Base-by-base conservation (phyloP, 2,888 invertebrate species). In the Myathropa florea region DNA sequence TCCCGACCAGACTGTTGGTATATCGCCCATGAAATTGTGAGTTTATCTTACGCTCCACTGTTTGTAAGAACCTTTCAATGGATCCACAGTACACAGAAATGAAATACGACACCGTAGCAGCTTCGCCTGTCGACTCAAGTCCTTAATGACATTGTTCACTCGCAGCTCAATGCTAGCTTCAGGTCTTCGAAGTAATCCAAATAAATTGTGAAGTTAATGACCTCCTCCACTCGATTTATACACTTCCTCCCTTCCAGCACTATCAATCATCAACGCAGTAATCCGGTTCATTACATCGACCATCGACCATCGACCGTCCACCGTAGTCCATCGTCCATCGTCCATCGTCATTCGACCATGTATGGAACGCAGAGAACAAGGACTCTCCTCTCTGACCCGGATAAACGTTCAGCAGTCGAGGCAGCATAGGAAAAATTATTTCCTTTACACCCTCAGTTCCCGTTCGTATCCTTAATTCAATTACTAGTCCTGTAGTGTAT, bases 221-320 rank as follows among this genome's bases (percentile, higher is more conserved):
- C 57, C 57, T 57, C 24, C 57, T 23, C 57, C 57, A 24, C n/a
- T 24, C 57, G 14, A 3, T 57, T 12, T 57, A 57, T 57, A 57
- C 46, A 46, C 46, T 18, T 2, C 57, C 57, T 57, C 24, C 57
- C 24, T 23, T 23, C 61, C 30, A 63, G 46, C 46, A 18, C 36
- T 18, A 36, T 39, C 26, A 39, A 73, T 33, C 33, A 30, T 46
- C 65, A 23, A 24, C 67, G 30, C 46, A 46, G 65, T 60, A 76
- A 76, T 61, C 67, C 26, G 53, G 53, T 61, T 61, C 76, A 68
- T 68, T 68, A 68, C 67, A 76, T 65, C 46, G 57, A 23, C 57
- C 24, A 57, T 23, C 12, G 24, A 67, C 14, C 46, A 46, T n/a
- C 39, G 39, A 0, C 39, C 39, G n/a, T n/a, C 12, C n/a, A 3